These are phyloP conservation scores for Neodiprion fabricii DNA, from an alignment of 1,140 invertebrate genomes.

Conservation along the genomic window DNA sequence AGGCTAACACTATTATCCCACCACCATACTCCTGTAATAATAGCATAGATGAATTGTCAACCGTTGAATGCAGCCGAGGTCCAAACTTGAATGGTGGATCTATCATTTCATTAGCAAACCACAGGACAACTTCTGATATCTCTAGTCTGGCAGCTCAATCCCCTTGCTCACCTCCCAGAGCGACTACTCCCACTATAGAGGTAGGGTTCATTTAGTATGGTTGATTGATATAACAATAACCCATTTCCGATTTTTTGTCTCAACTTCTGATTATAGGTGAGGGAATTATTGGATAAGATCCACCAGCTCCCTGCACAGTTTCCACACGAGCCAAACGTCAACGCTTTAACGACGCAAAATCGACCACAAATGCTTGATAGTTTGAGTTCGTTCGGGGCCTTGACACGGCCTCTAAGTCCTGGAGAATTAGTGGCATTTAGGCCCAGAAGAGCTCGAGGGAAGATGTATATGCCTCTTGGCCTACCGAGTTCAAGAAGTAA, in stretches of 20 bases:
- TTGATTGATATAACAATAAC: not conserved
- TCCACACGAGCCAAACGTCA: constrained; percentile 37
- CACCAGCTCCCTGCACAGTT: constrained; percentile 66
- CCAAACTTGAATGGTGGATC: constrained; percentile 49
- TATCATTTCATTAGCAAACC: constrained; percentile 59
- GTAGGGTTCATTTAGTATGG: constrained; percentile 35
- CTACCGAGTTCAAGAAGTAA: constrained; percentile 48
- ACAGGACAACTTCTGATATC: constrained; percentile 70
- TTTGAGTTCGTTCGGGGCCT: constrained; percentile 22
- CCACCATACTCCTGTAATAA: constrained; percentile 82
- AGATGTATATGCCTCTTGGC: constrained; percentile 56
- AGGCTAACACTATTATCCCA: constrained; percentile 80
- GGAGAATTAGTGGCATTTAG: constrained; percentile 31
- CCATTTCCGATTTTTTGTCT: not conserved
- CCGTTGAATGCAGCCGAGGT: constrained; percentile 47
- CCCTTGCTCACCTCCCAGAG: constrained; percentile 76
- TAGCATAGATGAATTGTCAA: constrained; percentile 70
- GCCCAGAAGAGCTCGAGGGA: constrained; percentile 45
- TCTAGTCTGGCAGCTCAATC: constrained; percentile 69
- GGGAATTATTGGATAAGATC: constrained; percentile 72
- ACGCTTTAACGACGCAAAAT: constrained; percentile 37
- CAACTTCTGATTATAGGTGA: constrained; percentile 46
- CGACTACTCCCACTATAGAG: constrained; percentile 78
- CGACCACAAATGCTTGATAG: constrained; percentile 48
- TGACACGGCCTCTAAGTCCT: constrained; percentile 16